Conservation (phyloP, 2,113 vertebrate species). For the Baryphthengus martii region DNA sequence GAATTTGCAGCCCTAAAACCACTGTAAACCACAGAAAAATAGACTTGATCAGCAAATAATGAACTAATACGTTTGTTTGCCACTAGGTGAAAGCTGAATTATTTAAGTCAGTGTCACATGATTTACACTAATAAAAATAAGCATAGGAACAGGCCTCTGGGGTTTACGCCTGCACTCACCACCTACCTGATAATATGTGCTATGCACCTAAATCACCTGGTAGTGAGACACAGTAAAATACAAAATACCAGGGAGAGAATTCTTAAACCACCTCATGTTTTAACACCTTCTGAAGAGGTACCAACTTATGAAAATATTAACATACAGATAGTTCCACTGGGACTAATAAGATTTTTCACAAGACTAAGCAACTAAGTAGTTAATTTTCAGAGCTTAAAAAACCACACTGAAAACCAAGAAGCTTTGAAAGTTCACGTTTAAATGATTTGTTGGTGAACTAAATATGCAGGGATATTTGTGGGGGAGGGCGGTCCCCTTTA, state of each 20-base stretch:
- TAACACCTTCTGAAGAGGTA: not conserved
- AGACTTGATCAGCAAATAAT: not conserved
- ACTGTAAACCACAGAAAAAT: not conserved
- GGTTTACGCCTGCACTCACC: not conserved
- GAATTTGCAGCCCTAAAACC: not conserved
- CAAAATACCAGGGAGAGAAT: not conserved
- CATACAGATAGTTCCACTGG: not conserved
- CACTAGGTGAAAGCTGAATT: not conserved
- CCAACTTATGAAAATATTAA: not conserved
- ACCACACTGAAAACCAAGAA: not conserved
- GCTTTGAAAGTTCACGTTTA: not conserved
- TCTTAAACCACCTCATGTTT: not conserved
- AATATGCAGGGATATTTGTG: not conserved
- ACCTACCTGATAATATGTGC: not conserved
- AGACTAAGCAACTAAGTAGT: not conserved
- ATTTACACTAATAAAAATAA: not conserved
- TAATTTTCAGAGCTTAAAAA: not conserved
- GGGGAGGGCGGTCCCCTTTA: rapidly evolving
- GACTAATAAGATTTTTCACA: not conserved
- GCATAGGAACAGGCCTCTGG: not conserved
- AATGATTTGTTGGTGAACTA: not conserved
- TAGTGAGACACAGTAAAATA: not conserved
- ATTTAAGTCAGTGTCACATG: not conserved
- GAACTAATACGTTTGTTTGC: not conserved
- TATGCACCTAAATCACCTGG: not conserved